Evolutionary conservation across 2,888 invertebrate genomes (phyloP).

Genomic region (Drosophila rubida): DNA sequence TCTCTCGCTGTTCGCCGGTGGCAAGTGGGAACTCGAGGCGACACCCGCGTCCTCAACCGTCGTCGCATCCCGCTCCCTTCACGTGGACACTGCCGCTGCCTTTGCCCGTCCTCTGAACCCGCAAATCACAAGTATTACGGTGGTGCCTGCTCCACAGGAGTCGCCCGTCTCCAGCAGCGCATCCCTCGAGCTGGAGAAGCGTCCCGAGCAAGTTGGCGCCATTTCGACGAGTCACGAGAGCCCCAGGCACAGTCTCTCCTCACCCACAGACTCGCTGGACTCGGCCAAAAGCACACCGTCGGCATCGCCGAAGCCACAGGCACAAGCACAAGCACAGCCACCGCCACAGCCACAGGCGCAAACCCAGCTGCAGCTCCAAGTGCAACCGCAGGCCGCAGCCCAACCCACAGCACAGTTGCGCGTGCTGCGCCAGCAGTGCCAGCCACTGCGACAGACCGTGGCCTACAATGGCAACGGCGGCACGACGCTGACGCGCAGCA

Average conservation of each 20-base stretch:
- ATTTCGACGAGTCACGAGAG: constrained; percentile 94
- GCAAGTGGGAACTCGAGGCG: constrained; percentile 59
- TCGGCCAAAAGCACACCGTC: constrained; percentile 62
- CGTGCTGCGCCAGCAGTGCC: constrained; percentile 56
- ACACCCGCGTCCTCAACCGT: not conserved
- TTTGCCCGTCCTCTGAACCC: constrained; percentile 70
- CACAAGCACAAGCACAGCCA: constrained; percentile 77
- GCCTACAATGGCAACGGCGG: constrained; percentile 27
- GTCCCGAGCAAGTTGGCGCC: constrained; percentile 93
- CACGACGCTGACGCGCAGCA: constrained; percentile 88
- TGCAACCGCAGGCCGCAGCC: constrained; percentile 35
- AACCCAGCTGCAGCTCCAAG: constrained; percentile 45
- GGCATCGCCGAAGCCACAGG: constrained; percentile 68
- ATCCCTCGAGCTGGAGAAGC: constrained; percentile 84
- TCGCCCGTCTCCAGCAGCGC: constrained; percentile 82
- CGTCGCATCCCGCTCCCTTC: constrained; percentile 42
- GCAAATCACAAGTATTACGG: constrained; percentile 74
- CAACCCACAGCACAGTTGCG: constrained; percentile 53
- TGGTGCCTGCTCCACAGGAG: constrained; percentile 85
- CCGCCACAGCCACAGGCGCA: constrained; percentile 75
- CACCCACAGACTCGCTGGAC: constrained; percentile 86
- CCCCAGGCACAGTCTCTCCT: constrained; percentile 87
- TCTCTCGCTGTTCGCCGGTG: constrained; percentile 51
- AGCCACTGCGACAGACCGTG: constrained; percentile 8
- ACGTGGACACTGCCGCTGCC: constrained; percentile 55